These are phyloP conservation scores for Samia ricini DNA, from an alignment of 1,140 invertebrate species.

Conservation along the genomic window DNA sequence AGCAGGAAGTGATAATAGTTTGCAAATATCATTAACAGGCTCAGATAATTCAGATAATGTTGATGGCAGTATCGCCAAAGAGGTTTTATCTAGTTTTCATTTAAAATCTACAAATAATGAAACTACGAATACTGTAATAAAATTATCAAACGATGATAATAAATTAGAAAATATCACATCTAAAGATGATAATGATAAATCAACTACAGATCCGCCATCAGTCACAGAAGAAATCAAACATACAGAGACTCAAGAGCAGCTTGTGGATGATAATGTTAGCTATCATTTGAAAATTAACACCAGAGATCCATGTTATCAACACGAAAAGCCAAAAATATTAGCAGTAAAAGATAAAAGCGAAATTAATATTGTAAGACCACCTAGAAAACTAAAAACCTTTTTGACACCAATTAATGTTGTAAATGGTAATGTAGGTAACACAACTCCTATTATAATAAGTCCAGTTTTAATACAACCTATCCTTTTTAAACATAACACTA, in stretches of 20 bases:
- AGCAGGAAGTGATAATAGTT: neutral
- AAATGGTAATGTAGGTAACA: slow-evolving; percentile 38
- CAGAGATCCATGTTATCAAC: slow-evolving; percentile 15
- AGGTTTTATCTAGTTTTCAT: slow-evolving; percentile 8
- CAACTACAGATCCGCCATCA: neutral
- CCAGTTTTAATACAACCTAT: slow-evolving; percentile 64
- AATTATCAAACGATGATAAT: neutral
- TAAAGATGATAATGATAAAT: neutral
- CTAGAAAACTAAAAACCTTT: slow-evolving; percentile 42
- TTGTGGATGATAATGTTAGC: slow-evolving; percentile 55
- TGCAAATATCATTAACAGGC: neutral
- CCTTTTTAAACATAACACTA: slow-evolving; percentile 41
- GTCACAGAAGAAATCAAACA: neutral
- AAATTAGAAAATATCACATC: neutral
- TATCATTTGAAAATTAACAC: slow-evolving; percentile 71
- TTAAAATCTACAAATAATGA: neutral
- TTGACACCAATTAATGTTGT: slow-evolving; percentile 55
- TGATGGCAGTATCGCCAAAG: slow-evolving; percentile 6
- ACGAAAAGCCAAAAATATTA: slow-evolving; percentile 9
- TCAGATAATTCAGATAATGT: neutral
- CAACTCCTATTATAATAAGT: slow-evolving; percentile 59
- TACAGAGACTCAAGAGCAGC: neutral
- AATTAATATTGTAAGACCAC: slow-evolving; percentile 8
- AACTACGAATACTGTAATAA: neutral
- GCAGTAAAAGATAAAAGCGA: slow-evolving; percentile 9